Percentiles rank a stretch among this genome's conserved stretches.
These are phyloP conservation scores for Leptatherina wallacei DNA, from an alignment of 2,797 vertebrate species.

Conservation along the genomic window DNA sequence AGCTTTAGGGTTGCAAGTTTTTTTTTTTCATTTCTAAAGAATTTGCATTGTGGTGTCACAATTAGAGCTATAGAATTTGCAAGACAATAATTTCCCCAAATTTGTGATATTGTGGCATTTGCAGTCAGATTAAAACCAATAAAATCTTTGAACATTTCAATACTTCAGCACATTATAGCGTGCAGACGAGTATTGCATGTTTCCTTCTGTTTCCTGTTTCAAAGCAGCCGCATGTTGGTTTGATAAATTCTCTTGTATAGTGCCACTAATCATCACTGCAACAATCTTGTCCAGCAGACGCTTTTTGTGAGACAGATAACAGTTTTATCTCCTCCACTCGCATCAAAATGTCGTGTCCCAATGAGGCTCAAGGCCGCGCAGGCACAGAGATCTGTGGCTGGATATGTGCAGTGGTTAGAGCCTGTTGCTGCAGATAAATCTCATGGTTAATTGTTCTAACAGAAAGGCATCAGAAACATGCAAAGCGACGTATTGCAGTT, in stretches of 20 bases:
- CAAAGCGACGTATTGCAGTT: conserved; percentile 1
- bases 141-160: not conserved
- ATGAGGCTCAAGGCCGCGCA: not conserved
- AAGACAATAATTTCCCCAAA: not conserved
- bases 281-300: not conserved
- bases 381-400: not conserved
- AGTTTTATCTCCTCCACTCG: not conserved
- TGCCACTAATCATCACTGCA: rapidly evolving
- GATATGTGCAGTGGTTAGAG: conserved; percentile 13
- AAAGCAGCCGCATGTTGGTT: not conserved
- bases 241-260: not conserved
- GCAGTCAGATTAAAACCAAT: not conserved
- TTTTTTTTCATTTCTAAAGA: not conserved
- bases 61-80: not conserved
- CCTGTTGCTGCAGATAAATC: conserved; percentile 28
- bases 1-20: not conserved
- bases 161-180: not conserved
- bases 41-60: not conserved
- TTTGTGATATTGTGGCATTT: not conserved
- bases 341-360: not conserved
- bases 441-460: conserved; percentile 49
- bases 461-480: conserved; percentile 15
- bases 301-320: conserved; percentile 6
- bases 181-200: not conserved
- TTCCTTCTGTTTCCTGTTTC: conserved; percentile 39